Evolutionary conservation across 2,113 vertebrate genomes (phyloP), one percentile per base, ranked within the genome.

Genomic region (Tupaia chinensis): DNA sequence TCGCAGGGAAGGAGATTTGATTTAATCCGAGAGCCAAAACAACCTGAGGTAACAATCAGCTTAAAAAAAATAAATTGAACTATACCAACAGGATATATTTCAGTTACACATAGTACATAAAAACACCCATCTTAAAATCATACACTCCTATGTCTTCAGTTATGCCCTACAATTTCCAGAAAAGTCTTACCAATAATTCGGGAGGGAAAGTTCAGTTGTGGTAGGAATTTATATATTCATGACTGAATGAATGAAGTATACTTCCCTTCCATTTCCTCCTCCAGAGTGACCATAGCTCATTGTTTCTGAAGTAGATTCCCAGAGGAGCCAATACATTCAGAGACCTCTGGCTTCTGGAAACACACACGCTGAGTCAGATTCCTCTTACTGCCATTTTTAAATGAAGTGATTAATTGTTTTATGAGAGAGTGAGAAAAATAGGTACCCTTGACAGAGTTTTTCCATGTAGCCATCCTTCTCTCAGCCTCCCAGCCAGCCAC

Each of bases 1-100:
- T 17, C 15, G 17, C 15, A 69, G 34, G 66, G 34, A 82, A 91
- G 10, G 17, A 94, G 58, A 76, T 6, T 27, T 74, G 17, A 60
- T 78, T 81, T 89, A 89, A 94, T 16, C 58, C 82, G 54, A 96
- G 4, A 87, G n/a, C 5, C 66, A 83, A 70, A 78, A 91, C 20
- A 87, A 82, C 19, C 69, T 44, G 4, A 16, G 22, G 0, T 63
- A 69, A 79, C 6, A 74, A 53, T 34, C 61, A 93, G 9, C 19
- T 91, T 70, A 76, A 93, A 95, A 83, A 58, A 23, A 92, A 3
- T 77, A 29, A 92, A 92, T 60, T 29, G 13, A 56, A 16, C 20
- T 70, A 29, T 66, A 22, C n/a, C 6, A 34, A 80, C 20, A 15
- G 16, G 32, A 34, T 79, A 79, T 77, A 95, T 96, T 95, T 85